Evolutionary conservation across 1,140 invertebrate genomes (phyloP), one percentile per base, ranked within the genome.

Genomic region (Microplitis mediator): DNA sequence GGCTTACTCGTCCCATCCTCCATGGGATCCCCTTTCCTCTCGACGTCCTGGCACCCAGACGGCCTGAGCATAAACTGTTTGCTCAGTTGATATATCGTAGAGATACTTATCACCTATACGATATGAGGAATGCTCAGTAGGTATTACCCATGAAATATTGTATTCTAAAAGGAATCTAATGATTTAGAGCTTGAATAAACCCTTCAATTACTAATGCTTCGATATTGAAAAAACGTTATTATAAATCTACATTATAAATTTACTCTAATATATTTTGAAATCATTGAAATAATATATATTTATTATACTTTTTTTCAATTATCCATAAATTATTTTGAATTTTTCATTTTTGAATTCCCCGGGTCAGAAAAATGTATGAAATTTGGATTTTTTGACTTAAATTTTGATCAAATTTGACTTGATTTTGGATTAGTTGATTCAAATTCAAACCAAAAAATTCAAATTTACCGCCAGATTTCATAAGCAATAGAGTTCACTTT

Each of bases 91-190:
- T 83, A 79, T 81, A 83, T 82, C 77, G 78, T 76, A 72, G 74
- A 75, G 82, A 83, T 83, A 81, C 79, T 82, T 81, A 83, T 83
- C 82, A 82, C 79, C 81, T 81, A 79, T 78, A 78, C 76, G 75
- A 77, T 79, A 82, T 77, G 78, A 79, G 78, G 75, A 82, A 80
- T 76, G 68, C 75, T 77, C 77, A 79, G 78, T 81, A 77, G 78
- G 71, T 73, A 78, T 78, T 80, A 75, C 69, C 73, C 72, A 75
- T 79, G 77, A 81, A 77, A 80, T 80, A 82, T 82, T 74, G 79
- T 76, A 69, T 76, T 78, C 80, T 82, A 81, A 81, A 75, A 80
- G 76, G 76, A 82, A 80, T 82, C 80, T 82, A 82, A 82, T 82
- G 79, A 82, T 72, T 34, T 54, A 34, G 35, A 54, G 63, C 62